Conservation (phyloP, 2,113 vertebrate genomes). For the Camelus dromedarius region DNA sequence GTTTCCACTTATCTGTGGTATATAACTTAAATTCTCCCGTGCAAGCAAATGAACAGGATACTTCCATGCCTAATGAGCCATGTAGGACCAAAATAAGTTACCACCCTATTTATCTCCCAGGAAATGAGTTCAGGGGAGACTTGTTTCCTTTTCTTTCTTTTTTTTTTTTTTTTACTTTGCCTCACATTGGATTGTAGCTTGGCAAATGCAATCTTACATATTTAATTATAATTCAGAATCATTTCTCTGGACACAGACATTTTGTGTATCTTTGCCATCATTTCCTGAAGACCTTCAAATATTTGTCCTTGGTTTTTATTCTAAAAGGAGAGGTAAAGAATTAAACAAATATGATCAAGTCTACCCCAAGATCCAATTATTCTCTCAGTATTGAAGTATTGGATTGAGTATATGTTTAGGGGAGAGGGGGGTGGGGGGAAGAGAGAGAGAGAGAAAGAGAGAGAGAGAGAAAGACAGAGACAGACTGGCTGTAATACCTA, state of each 20-base stretch:
- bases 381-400: background rate
- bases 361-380: background rate
- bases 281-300: conserved; percentile 31
- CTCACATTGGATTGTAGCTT: background rate
- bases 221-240: conserved; percentile 34
- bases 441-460: too few species aligned
- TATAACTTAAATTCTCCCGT: conserved; percentile 55
- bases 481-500: background rate
- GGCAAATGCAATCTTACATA: background rate
- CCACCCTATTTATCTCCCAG: background rate
- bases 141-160: background rate
- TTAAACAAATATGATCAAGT: background rate
- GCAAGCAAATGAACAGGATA: conserved; percentile 29
- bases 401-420: background rate
- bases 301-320: conserved; percentile 29
- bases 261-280: background rate
- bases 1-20: conserved; percentile 28
- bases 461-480: background rate
- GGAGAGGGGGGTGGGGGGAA: too few species aligned
- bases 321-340: conserved; percentile 47
- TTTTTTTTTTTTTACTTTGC: background rate
- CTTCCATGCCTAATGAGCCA: conserved; percentile 21
- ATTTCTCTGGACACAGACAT: background rate
- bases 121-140: conserved; percentile 5
- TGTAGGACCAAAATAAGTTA: conserved; percentile 16